These are phyloP conservation scores for Chalcosyrphus nemorum DNA, from an alignment of 2,888 invertebrate species.

Conservation along the genomic window DNA sequence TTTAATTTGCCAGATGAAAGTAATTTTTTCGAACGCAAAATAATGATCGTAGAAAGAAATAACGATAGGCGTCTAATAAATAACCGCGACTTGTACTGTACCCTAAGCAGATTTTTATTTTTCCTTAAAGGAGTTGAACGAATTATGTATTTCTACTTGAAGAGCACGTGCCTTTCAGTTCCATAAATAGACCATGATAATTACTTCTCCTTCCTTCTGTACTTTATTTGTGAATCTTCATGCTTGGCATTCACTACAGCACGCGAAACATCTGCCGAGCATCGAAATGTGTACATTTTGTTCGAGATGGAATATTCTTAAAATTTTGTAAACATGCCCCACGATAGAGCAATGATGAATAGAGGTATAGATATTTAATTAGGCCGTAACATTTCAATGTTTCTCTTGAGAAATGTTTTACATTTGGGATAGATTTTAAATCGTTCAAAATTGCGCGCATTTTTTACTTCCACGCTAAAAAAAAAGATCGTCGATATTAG, in stretches of 20 bases:
- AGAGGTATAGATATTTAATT: constrained; percentile 27
- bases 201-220: constrained; percentile 39
- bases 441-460: neutral
- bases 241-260: constrained; percentile 5
- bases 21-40: neutral
- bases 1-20: too few relatives aligned
- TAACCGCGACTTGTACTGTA: too few relatives aligned
- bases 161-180: constrained; percentile 51
- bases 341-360: constrained; percentile 15
- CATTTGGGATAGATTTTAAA: constrained; percentile 8
- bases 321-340: constrained; percentile 25
- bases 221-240: constrained; percentile 13
- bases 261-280: constrained; percentile 46
- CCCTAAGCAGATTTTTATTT: neutral
- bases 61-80: too few relatives aligned
- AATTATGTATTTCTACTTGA: neutral
- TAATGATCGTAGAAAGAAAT: too few relatives aligned
- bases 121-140: neutral
- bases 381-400: constrained; percentile 30
- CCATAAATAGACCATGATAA: constrained; percentile 58
- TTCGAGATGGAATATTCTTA: constrained; percentile 30
- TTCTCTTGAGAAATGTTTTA: constrained; percentile 3
- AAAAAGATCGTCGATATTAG: neutral
- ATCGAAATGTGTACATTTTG: constrained; percentile 12
- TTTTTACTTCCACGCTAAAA: neutral